These are phyloP conservation scores for Zapus hudsonius DNA, from an alignment of 2,113 vertebrate genomes.

Conservation along the genomic window DNA sequence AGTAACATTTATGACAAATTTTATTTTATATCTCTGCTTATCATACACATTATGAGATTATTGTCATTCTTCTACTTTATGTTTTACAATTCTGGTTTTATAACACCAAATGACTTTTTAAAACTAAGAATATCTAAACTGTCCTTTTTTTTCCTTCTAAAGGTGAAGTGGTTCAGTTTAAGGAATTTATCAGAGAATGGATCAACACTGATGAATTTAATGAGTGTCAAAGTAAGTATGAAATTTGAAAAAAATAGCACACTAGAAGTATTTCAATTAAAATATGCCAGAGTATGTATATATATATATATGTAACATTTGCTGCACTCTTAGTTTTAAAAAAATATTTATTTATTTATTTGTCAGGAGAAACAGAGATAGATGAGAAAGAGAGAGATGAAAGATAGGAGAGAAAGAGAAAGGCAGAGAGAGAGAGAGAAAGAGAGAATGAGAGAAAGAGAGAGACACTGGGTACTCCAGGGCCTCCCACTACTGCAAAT, in stretches of 20 bases:
- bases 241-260: slow-evolving; percentile 22
- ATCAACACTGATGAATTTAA: slow-evolving; percentile 48
- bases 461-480: too few relatives aligned
- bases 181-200: slow-evolving; percentile 61
- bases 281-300: too few relatives aligned
- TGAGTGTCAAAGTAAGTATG: slow-evolving; percentile 63
- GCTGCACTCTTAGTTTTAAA: too few relatives aligned
- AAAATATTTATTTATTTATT: too few relatives aligned
- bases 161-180: slow-evolving; percentile 58
- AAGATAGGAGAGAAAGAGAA: too few relatives aligned
- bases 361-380: too few relatives aligned
- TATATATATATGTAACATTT: too few relatives aligned
- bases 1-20: background rate
- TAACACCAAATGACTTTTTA: background rate
- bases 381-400: too few relatives aligned
- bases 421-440: too few relatives aligned
- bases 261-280: background rate
- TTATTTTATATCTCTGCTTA: background rate
- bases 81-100: slow-evolving; percentile 21
- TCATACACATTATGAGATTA: background rate
- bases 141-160: background rate
- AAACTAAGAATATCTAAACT: background rate
- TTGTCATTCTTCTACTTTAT: background rate
- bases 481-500: too few relatives aligned
- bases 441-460: too few relatives aligned